phyloP scores from a whole-genome alignment of 2,113 vertebrate species.

The Apaloderma vittatum region DNA sequence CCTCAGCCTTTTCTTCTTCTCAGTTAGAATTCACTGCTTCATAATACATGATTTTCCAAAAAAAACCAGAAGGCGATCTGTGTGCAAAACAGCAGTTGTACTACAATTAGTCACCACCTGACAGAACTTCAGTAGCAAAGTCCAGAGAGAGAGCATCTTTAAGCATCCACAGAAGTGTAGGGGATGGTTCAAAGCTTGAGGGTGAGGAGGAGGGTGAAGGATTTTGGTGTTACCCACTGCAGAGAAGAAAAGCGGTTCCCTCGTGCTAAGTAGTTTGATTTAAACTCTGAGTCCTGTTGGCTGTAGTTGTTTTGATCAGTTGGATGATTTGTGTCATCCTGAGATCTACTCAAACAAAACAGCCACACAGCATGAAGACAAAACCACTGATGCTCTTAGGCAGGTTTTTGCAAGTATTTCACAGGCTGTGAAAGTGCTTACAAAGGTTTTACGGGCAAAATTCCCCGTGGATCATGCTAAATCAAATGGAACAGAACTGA shows the following conservation, averaged over 20 bases:
- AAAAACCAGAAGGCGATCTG: neutral
- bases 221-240: neutral
- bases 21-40: neutral
- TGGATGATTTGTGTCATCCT: neutral
- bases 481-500: neutral
- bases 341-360: neutral
- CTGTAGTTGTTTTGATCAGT: neutral
- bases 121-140: neutral
- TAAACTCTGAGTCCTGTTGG: neutral
- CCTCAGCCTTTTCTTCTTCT: slow-evolving; percentile 4
- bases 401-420: neutral
- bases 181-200: neutral
- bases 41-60: neutral
- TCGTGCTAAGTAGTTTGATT: neutral
- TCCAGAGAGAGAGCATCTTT: neutral
- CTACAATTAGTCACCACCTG: neutral
- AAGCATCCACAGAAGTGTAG: neutral
- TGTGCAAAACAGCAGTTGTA: neutral
- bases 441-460: neutral
- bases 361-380: neutral
- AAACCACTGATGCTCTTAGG: neutral
- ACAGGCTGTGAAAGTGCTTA: neutral
- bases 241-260: neutral
- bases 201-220: neutral
- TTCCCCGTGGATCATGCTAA: neutral